Conservation (phyloP, 1,140 invertebrate genomes). For the Diorhabda elongata region DNA sequence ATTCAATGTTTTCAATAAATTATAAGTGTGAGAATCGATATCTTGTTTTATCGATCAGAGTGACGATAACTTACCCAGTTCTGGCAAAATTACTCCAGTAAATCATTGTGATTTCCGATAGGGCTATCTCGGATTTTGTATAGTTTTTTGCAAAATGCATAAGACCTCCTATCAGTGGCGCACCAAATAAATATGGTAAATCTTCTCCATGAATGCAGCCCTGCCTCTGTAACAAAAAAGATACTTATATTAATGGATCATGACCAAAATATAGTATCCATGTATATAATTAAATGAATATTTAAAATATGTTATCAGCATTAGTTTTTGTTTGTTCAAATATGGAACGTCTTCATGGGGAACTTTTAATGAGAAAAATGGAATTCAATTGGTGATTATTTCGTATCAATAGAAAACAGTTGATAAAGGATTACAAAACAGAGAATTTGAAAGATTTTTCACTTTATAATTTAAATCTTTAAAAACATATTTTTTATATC, state of each 20-base stretch:
- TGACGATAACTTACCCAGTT: constrained; percentile 75
- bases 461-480: no score
- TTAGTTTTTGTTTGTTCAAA: not conserved
- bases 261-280: not conserved
- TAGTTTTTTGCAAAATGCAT: constrained; percentile 84
- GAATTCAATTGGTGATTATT: no score
- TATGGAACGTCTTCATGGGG: not conserved
- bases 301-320: not conserved
- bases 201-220: constrained; percentile 92
- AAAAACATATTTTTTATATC: no score
- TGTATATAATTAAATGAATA: not conserved
- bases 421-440: no score
- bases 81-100: constrained; percentile 97
- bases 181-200: constrained; percentile 84
- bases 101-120: constrained; percentile 89
- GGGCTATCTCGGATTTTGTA: constrained; percentile 79
- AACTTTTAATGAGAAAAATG: no score
- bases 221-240: constrained; percentile 56
- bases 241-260: constrained; percentile 3
- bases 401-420: no score
- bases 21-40: no score
- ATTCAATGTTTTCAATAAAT: no score
- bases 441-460: no score
- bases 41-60: no score
- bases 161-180: constrained; percentile 73